A percentile compares a stretch with the other conserved stretches of the same genome.
These are phyloP conservation scores for Sphecodes monilicornis DNA, from an alignment of 2,888 invertebrate species.

Conservation along the genomic window DNA sequence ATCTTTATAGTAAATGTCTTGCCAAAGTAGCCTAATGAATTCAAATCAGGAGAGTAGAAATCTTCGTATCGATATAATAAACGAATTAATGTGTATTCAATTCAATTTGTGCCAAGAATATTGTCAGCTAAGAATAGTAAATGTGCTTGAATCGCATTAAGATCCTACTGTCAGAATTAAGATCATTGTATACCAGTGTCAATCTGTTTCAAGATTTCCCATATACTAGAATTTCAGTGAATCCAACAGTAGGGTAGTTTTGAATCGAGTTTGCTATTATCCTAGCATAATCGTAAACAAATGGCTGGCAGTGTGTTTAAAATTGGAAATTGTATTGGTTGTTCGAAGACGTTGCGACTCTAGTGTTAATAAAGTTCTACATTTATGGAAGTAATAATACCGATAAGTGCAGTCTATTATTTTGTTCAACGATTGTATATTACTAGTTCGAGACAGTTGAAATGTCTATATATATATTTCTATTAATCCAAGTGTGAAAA, in stretches of 20 bases:
- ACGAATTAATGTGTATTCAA: constrained; percentile 29
- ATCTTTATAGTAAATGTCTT: constrained; percentile 37
- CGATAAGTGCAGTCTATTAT: constrained; percentile 93
- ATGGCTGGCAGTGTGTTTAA: constrained; percentile 97
- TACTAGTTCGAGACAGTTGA: constrained; percentile 90
- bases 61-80: constrained; percentile 18
- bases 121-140: constrained; percentile 33
- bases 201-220: constrained; percentile 97
- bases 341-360: constrained; percentile 91
- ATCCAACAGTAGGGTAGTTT: constrained; percentile 95
- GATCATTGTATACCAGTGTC: background rate
- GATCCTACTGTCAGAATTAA: constrained; percentile 57
- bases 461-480: constrained; percentile 81
- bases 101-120: constrained; percentile 56
- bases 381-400: constrained; percentile 91
- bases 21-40: constrained; percentile 60
- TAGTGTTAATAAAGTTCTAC: constrained; percentile 93
- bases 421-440: constrained; percentile 97
- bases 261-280: constrained; percentile 96
- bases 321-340: constrained; percentile 93
- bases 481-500: background rate
- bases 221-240: constrained; percentile 99
- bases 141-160: constrained; percentile 53
- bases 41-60: constrained; percentile 22
- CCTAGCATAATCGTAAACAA: constrained; percentile 96